Conservation (phyloP, 2,113 vertebrate species). For the Triplophysa siluroides region DNA sequence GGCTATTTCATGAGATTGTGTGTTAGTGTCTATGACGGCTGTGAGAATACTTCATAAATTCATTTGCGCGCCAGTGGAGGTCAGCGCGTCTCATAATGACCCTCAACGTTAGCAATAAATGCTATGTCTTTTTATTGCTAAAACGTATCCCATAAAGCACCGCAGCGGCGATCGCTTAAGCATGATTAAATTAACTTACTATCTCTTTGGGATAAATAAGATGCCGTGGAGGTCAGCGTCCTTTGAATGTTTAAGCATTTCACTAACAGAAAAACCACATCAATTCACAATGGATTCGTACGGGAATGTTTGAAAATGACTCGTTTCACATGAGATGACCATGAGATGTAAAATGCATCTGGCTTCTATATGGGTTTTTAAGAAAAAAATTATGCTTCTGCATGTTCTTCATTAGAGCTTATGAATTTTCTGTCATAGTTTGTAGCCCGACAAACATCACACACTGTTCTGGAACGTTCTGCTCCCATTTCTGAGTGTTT, state of each 20-base stretch:
- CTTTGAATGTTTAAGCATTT: neutral
- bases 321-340: no score
- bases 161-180: neutral
- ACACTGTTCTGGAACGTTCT: slow-evolving; percentile 34
- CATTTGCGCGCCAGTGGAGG: slow-evolving; percentile 5
- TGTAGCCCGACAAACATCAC: slow-evolving; percentile 15
- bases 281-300: no score
- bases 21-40: neutral
- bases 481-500: slow-evolving; percentile 29
- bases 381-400: neutral
- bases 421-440: slow-evolving; percentile 3
- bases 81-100: slow-evolving; percentile 29
- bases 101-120: slow-evolving; percentile 29
- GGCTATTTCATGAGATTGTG: slow-evolving; percentile 32
- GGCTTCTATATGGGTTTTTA: neutral
- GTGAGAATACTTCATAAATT: slow-evolving; percentile 29
- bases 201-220: neutral
- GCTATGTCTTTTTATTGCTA: slow-evolving; percentile 25
- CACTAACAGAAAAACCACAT: no score
- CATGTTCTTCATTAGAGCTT: neutral
- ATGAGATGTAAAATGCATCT: no score
- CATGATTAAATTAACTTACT: neutral
- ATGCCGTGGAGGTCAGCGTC: neutral
- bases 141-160: neutral
- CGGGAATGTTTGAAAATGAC: no score